These are phyloP conservation scores for Chrysocyon brachyurus DNA, from an alignment of 2,797 vertebrate species.

Conservation along the genomic window DNA sequence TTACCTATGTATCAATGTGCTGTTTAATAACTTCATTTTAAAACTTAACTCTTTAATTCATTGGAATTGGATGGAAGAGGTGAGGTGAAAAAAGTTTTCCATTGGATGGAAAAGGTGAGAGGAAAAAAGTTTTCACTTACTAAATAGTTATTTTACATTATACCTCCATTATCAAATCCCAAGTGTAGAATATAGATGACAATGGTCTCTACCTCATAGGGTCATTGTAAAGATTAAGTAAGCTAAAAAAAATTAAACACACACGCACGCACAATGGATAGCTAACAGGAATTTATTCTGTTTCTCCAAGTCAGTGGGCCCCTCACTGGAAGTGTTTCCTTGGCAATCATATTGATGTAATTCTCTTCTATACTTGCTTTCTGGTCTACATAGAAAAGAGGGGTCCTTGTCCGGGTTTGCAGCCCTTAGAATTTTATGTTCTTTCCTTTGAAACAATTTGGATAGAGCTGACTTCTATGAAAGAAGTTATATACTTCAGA, in stretches of 20 bases:
- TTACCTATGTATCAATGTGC: background rate
- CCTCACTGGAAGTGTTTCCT: background rate
- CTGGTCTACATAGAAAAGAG: background rate
- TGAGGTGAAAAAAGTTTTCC: background rate
- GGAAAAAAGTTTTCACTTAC: background rate
- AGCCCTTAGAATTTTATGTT: slow-evolving; percentile 34
- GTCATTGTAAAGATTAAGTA: background rate
- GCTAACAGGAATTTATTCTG: background rate
- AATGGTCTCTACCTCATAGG: background rate
- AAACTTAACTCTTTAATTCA: slow-evolving; percentile 15
- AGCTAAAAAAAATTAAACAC: background rate
- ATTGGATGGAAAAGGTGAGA: background rate
- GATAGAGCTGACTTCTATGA: background rate
- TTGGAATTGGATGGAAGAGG: background rate
- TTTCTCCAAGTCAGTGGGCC: background rate
- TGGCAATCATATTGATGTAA: background rate
- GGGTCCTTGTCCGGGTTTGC: slow-evolving; percentile 19
- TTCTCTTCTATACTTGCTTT: background rate
- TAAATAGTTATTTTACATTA: slow-evolving; percentile 25
- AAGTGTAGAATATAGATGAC: background rate
- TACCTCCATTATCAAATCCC: background rate
- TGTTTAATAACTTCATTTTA: background rate
- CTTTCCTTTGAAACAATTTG: slow-evolving; percentile 12
- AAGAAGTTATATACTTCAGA: slow-evolving; percentile 19
- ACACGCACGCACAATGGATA: background rate